phyloP scores from a whole-genome alignment of 1,140 invertebrate genomes.

The Leucophenga varia region DNA sequence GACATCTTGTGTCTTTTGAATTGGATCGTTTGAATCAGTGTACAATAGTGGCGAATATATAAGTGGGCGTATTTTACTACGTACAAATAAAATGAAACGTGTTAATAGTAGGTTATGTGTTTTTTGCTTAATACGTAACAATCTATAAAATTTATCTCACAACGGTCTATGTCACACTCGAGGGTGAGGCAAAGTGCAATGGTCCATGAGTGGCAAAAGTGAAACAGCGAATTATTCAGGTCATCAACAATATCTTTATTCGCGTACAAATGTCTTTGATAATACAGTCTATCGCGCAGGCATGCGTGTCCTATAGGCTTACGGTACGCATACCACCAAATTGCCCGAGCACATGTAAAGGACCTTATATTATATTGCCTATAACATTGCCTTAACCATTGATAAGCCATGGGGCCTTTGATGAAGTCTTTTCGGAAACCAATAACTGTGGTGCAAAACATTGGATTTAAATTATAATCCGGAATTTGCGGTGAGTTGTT shows the following conservation, averaged over 20 bases:
- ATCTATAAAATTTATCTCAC: not conserved
- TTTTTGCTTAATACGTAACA: not conserved
- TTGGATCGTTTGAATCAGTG: constrained; percentile 47
- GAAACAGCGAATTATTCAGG: constrained; percentile 50
- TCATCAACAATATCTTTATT: constrained; percentile 49
- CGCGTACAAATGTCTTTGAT: constrained; percentile 50
- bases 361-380: constrained; percentile 68
- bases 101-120: constrained; percentile 45
- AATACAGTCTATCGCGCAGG: constrained; percentile 60
- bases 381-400: constrained; percentile 67
- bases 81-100: constrained; percentile 49
- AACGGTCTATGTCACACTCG: constrained; percentile 50
- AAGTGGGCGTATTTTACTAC: constrained; percentile 42
- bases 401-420: constrained; percentile 77
- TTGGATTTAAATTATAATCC: constrained; percentile 70
- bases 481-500: constrained; percentile 40
- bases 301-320: constrained; percentile 60
- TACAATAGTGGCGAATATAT: constrained; percentile 52
- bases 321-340: constrained; percentile 59
- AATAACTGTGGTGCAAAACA: constrained; percentile 71
- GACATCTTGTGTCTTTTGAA: constrained; percentile 48
- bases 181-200: constrained; percentile 52
- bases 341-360: constrained; percentile 71
- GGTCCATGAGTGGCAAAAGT: constrained; percentile 51
- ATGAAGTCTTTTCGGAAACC: constrained; percentile 70